Percentiles rank a stretch among this genome's conserved stretches.
Conservation (phyloP, 2,113 vertebrate species). For the Cricetomys ansorgei region DNA sequence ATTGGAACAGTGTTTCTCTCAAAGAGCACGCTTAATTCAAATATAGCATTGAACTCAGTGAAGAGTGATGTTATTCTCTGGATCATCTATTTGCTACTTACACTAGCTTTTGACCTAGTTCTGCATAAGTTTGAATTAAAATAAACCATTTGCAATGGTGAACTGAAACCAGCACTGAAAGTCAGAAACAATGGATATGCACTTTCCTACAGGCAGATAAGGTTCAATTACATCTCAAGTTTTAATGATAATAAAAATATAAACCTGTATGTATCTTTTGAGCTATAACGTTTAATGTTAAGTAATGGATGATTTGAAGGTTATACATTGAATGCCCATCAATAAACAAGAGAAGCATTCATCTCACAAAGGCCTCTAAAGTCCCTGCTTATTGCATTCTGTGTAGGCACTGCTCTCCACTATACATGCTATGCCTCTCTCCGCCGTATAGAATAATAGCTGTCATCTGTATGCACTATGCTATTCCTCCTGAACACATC, state of each 20-base stretch:
- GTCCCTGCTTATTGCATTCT: no score
- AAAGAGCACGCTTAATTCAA: not conserved
- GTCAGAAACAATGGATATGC: not conserved
- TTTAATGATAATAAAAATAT: conserved; percentile 27
- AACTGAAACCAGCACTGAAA: conserved; percentile 7
- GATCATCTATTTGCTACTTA: conserved; percentile 56
- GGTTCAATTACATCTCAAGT: not conserved
- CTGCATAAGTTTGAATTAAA: conserved; percentile 59
- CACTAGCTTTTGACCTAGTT: conserved; percentile 47
- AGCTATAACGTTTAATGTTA: not conserved
- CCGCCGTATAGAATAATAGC: not conserved
- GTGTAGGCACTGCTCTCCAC: no score
- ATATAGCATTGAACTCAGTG: not conserved
- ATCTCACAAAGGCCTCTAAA: not conserved
- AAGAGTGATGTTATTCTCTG: conserved; percentile 24
- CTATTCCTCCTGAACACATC: not conserved
- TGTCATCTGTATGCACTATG: not conserved
- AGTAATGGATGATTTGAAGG: not conserved
- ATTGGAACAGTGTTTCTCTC: not conserved
- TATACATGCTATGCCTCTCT: not conserved
- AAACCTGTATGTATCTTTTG: not conserved
- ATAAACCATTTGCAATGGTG: conserved; percentile 46
- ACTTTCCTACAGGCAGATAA: conserved; percentile 26
- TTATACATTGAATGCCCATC: not conserved
- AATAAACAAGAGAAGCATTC: not conserved